Percentiles rank a stretch among this genome's conserved stretches.
Evolutionary conservation across 2,113 vertebrate genomes (phyloP).

Genomic region (Tupaia chinensis): DNA sequence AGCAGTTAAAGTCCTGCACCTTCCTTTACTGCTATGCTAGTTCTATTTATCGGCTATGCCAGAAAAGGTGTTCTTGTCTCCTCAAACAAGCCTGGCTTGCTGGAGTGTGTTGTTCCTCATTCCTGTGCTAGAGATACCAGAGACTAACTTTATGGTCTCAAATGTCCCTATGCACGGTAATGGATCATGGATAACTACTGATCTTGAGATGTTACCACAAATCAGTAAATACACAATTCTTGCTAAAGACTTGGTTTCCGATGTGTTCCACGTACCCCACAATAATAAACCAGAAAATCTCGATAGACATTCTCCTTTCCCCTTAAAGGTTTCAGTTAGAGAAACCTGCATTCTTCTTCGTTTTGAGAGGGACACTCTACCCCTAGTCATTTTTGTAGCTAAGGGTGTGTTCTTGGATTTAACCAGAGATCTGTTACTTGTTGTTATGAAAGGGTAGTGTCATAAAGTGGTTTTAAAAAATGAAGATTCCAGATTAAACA

Average conservation of each 20-base stretch:
- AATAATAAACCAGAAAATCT: not conserved
- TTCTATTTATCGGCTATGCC: not conserved
- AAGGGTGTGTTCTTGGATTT: not conserved
- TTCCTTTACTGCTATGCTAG: not conserved
- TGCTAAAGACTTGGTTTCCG: constrained; percentile 20
- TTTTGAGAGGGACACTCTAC: not conserved
- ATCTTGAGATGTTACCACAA: not conserved
- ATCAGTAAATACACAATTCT: not conserved
- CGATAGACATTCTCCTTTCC: not conserved
- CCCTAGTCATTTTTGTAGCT: not conserved
- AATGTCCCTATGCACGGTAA: not conserved
- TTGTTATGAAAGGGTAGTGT: not conserved
- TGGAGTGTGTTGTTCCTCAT: not conserved
- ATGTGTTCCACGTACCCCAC: not conserved
- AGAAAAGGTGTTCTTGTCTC: not conserved
- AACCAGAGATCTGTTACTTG: not conserved
- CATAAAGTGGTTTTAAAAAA: not conserved
- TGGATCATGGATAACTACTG: constrained; percentile 29
- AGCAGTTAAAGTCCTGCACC: not conserved
- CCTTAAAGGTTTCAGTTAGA: not conserved
- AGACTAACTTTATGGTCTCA: not conserved
- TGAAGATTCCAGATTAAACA: not conserved
- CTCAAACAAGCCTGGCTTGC: not conserved
- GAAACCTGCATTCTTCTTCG: not conserved
- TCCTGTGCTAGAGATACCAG: not conserved